A percentile compares a stretch with the other conserved stretches of the same genome.
phyloP scores from a whole-genome alignment of 2,797 vertebrate genomes.

The Staurois parvus region DNA sequence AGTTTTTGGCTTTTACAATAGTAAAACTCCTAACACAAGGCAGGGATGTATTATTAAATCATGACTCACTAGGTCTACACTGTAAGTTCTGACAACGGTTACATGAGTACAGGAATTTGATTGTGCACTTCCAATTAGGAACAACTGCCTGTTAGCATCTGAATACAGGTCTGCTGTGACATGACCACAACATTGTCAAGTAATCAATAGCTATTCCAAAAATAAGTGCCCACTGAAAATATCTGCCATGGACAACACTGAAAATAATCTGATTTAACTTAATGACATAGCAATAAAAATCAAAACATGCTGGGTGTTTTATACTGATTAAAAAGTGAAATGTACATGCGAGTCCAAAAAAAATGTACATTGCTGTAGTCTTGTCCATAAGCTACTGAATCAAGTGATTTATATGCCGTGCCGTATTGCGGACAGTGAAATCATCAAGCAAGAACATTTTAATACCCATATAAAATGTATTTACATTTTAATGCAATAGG shows the following conservation, averaged over 20 bases:
- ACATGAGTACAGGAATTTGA: not conserved
- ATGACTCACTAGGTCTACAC: conserved; percentile 24
- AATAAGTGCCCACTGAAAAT: not conserved
- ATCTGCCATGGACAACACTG: not conserved
- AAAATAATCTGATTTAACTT: not conserved
- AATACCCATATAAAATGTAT: not conserved
- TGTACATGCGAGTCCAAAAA: not conserved
- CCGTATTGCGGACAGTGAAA: not conserved
- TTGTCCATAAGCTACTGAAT: not conserved
- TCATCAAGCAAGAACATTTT: not conserved
- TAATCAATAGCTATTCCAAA: not conserved
- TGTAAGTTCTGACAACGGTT: not conserved
- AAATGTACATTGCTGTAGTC: not conserved
- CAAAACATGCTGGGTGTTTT: not conserved
- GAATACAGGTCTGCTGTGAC: not conserved
- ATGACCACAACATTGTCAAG: not conserved
- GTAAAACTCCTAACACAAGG: not conserved
- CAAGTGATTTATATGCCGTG: not conserved
- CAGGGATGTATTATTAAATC: conserved; percentile 37
- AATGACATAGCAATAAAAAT: not conserved
- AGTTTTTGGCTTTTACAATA: conserved; percentile 18
- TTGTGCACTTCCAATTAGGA: conserved; percentile 4
- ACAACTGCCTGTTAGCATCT: conserved; percentile 15
- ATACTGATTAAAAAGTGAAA: not conserved
- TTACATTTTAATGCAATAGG: not conserved